Evolutionary conservation across 1,140 invertebrate species (phyloP).

Genomic region (Prorops nasuta): DNA sequence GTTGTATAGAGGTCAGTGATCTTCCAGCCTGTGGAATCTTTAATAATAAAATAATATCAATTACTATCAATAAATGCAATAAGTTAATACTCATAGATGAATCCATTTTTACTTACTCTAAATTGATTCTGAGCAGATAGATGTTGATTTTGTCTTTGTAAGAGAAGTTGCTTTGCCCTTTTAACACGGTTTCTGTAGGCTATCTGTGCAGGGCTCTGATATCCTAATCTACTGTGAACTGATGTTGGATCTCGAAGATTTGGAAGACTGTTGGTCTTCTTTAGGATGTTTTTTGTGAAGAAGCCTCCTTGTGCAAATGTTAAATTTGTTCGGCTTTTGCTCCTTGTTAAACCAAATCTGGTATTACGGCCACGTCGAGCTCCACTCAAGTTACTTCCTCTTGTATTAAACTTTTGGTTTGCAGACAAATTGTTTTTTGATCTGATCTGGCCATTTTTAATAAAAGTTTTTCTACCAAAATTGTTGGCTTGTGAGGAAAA

Average conservation of each 20-base stretch:
- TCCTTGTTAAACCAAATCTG: slow-evolving; percentile 34
- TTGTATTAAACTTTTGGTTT: slow-evolving; percentile 24
- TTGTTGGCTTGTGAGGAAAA: slow-evolving; percentile 19
- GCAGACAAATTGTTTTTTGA: slow-evolving; percentile 35
- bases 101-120: slow-evolving; percentile 29
- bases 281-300: slow-evolving; percentile 30
- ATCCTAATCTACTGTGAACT: slow-evolving; percentile 50
- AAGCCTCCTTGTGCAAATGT: slow-evolving; percentile 31
- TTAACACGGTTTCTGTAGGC: slow-evolving; percentile 52
- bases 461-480: slow-evolving; percentile 44
- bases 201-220: slow-evolving; percentile 50
- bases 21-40: slow-evolving; percentile 35
- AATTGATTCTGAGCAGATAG: slow-evolving; percentile 39
- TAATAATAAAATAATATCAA: slow-evolving; percentile 10
- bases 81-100: neutral
- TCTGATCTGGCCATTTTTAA: slow-evolving; percentile 28
- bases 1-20: slow-evolving; percentile 32
- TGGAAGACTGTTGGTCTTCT: slow-evolving; percentile 45
- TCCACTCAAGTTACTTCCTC: slow-evolving; percentile 14
- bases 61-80: neutral
- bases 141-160: slow-evolving; percentile 45
- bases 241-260: slow-evolving; percentile 49
- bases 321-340: slow-evolving; percentile 42
- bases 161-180: slow-evolving; percentile 44
- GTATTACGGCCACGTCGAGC: slow-evolving; percentile 25